These are phyloP conservation scores for Graptemys geographica DNA, from an alignment of 2,797 vertebrate genomes.

Conservation along the genomic window DNA sequence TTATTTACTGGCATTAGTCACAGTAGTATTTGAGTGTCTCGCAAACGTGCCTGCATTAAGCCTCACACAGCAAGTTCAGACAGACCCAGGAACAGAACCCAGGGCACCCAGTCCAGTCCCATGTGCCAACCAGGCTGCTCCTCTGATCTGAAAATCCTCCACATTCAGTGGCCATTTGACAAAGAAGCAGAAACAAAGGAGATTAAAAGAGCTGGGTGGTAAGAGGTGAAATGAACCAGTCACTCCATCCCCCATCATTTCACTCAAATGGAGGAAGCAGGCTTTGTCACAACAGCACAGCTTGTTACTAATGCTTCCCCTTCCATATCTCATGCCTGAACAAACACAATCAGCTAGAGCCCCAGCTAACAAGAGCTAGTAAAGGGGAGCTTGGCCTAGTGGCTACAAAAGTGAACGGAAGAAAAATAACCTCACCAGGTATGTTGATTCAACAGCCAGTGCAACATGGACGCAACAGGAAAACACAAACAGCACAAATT, in stretches of 20 bases:
- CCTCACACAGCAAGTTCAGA: not conserved
- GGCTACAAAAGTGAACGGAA: not conserved
- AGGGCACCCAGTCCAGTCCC: not conserved
- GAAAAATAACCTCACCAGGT: not conserved
- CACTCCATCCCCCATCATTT: not conserved
- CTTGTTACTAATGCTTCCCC: not conserved
- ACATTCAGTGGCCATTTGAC: not conserved
- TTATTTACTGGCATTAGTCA: too few relatives aligned
- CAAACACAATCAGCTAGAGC: not conserved
- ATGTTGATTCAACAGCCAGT: not conserved
- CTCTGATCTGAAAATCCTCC: not conserved
- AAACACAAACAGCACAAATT: not conserved
- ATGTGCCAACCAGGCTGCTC: not conserved
- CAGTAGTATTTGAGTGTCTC: too few relatives aligned
- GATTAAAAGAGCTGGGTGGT: not conserved
- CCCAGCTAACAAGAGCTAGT: not conserved
- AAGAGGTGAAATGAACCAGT: not conserved
- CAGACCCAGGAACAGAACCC: not conserved
- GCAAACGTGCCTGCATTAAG: too few relatives aligned
- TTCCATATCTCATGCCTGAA: not conserved
- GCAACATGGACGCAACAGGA: not conserved
- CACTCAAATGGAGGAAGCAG: not conserved
- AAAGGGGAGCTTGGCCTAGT: not conserved
- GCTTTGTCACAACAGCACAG: not conserved
- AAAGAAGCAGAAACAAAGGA: not conserved